Base-by-base conservation (phyloP, 2,113 vertebrate genomes). In the Ailurus styani region DNA sequence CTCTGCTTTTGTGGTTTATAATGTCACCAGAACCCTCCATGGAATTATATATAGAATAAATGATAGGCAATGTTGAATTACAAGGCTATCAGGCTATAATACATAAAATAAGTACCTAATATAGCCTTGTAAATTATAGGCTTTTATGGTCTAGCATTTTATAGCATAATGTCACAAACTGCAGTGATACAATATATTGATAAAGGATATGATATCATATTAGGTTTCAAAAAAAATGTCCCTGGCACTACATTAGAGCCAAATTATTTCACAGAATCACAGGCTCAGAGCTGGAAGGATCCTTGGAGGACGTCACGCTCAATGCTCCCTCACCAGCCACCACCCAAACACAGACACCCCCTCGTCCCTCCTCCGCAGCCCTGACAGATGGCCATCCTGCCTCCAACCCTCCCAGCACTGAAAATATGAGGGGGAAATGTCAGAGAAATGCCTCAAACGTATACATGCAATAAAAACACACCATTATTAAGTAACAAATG, bases 21-120 rank as follows among this genome's bases (percentile, higher is more conserved):
- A 99, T 98, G 98, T 98, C 98, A 99, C 97, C 96, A 97, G 96
- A 98, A 98, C 45, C 98, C 99, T 98, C 98, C 96, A 25, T 90
- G 98, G 99, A 99, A 98, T 99, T 99, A 98, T 98, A 98, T 98
- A 98, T 98, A 99, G 98, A 98, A 98, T 98, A 99, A 99, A 99
- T 98, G 98, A 98, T 98, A 98, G 98, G 98, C 97, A 97, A 98
- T 87, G 96, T 98, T 97, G 98, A 98, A 98, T 99, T 99, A 98
- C 98, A 98, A 98, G 98, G 98, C 98, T 98, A 98, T 99, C 98
- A 98, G 98, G 98, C 98, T 98, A 98, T 99, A 98, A 99, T 98
- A 98, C 97, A 98, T 98, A 98, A 95, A 97, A 93, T 99, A 99
- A 99, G 98, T 98, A 98, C 98, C 98, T 99, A 98, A 99, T 98